Evolutionary conservation across 2,888 invertebrate genomes (phyloP), one percentile per base, ranked within the genome.

Genomic region (Plagiodera versicolora): DNA sequence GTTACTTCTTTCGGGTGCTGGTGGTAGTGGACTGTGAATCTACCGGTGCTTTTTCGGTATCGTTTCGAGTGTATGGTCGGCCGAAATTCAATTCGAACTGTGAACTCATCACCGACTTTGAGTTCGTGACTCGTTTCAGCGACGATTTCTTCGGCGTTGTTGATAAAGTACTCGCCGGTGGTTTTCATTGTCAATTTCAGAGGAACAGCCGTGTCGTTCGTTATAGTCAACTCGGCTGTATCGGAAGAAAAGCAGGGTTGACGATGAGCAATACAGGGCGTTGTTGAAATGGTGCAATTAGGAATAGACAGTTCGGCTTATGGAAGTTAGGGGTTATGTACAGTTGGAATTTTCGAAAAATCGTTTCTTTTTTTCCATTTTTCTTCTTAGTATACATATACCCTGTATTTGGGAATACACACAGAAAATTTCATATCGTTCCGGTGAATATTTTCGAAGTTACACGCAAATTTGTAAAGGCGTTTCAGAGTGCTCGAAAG

Each of bases 161-260:
- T 48, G 9, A 72, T 56, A 19, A 52, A 65, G 39, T 71, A 73
- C 30, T 66, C 64, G 10, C 58, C 39, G 2, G 55, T 66, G 30
- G 54, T 70, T 49, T 18, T 58, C 14, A 70, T 20, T 14, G 14
- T 20, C 10, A 71, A 16, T 14, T 63, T 54, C 16, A 71, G 53
- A 14, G 65, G 57, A 20, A 86, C 69, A 62, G 79, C 81, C 0
- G 86, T 84, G 44, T 82, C 78, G 74, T 87, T 87, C 64, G 80
- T 84, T 55, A 87, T 81, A 0, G 79, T 76, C 0, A 87, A 59
- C 30, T 83, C 80, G 73, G 86, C 87, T 85, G 76, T 63, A 80
- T 9, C 11, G n/a, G 16, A 30, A 32, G 6, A 10, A 32, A 10
- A 6, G 10, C 10, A 10, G 10, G 10, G 32, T 6, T 32, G n/a